Percentiles rank a stretch among this genome's conserved stretches.
phyloP scores from a whole-genome alignment of 2,888 invertebrate species.

The Ommatoiulus sabulosus region DNA sequence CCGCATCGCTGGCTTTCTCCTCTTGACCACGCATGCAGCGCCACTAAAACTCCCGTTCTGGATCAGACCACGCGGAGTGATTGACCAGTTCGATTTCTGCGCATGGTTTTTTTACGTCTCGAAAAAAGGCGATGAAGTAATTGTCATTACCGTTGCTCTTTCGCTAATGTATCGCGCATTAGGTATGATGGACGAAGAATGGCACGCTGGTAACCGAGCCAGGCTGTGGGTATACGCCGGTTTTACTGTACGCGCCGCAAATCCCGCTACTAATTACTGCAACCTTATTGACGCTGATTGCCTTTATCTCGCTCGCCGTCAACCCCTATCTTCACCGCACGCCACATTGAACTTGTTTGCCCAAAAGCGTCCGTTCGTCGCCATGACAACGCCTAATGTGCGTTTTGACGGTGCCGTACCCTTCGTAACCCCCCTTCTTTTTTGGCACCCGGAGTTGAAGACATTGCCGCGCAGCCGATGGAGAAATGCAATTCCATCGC shows the following conservation, averaged over 20 bases:
- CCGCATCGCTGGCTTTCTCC: not conserved
- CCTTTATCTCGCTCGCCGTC: not conserved
- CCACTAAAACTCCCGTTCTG: not conserved
- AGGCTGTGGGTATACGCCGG: not conserved
- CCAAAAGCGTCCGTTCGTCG: not conserved
- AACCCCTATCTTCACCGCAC: not conserved
- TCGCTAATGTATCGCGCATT: not conserved
- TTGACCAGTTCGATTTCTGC: not conserved
- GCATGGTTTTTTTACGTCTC: not conserved
- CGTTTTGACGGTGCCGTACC: not conserved
- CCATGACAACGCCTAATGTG: not conserved
- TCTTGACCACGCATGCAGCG: not conserved
- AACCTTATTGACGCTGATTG: conserved; percentile 6
- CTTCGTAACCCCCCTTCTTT: too few relatives aligned
- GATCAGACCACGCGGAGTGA: not conserved
- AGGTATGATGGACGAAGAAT: not conserved
- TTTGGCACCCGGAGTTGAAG: too few relatives aligned
- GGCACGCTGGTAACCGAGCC: not conserved
- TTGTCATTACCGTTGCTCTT: not conserved
- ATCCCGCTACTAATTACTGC: not conserved
- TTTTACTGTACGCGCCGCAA: not conserved
- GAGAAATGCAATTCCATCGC: too few relatives aligned
- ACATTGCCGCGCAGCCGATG: not conserved
- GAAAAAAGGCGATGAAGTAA: not conserved
- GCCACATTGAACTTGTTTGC: not conserved